Evolutionary conservation across 53 echinoderm and acorn worm species (phyloP).

Genomic region (Echinometra lucunter): DNA sequence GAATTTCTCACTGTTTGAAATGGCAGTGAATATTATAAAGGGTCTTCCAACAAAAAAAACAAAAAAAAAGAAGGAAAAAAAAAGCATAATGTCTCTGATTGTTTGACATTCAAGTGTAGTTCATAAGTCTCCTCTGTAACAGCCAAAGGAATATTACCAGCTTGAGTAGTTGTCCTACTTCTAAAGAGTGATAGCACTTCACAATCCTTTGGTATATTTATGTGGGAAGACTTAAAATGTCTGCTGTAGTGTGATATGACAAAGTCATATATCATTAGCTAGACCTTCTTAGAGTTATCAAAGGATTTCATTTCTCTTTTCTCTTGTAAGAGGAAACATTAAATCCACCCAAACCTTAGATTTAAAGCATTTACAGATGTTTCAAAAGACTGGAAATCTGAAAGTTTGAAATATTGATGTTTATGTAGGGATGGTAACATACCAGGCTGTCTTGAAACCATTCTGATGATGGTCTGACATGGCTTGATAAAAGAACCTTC

Average conservation of each 20-base stretch:
- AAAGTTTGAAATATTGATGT: conserved; percentile 21
- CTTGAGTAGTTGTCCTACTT: background rate
- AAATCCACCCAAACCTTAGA: background rate
- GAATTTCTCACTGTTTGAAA: background rate
- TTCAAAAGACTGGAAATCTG: conserved; percentile 5
- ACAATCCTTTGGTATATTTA: background rate
- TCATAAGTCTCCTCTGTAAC: background rate
- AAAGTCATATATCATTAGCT: conserved; percentile 5
- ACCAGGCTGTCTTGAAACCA: background rate
- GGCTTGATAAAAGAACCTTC: background rate
- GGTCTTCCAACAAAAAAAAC: no score
- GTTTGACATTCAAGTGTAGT: background rate
- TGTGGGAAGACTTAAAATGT: background rate
- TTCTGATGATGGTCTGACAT: background rate
- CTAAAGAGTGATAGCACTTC: background rate
- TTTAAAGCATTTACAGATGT: conserved; percentile 36
- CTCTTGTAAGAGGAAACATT: background rate
- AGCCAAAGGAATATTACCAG: background rate
- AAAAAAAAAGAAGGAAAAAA: no score
- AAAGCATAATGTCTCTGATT: background rate
- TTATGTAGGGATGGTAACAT: background rate
- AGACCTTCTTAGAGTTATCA: background rate
- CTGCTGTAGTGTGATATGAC: background rate
- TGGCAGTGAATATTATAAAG: background rate
- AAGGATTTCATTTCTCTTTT: background rate